Conservation (phyloP, 2,113 vertebrate species). For the Corynorhinus townsendii region DNA sequence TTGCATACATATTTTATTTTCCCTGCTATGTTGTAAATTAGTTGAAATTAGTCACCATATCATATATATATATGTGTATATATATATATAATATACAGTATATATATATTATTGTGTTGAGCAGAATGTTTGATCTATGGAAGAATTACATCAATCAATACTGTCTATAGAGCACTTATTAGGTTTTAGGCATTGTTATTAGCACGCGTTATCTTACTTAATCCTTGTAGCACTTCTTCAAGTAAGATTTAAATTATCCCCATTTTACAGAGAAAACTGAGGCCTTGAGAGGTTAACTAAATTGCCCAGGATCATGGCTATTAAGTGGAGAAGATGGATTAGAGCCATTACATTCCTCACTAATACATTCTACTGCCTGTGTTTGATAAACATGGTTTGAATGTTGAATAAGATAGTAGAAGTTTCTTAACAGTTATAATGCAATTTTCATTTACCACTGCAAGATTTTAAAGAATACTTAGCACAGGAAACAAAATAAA, state of each 20-base stretch:
- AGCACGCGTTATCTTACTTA: not conserved
- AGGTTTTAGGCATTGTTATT: not conserved
- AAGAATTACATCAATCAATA: not conserved
- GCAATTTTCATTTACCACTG: conserved; percentile 29
- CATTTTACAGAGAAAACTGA: conserved; percentile 30
- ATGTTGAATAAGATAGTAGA: conserved; percentile 28
- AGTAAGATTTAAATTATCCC: not conserved
- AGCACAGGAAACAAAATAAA: conserved; percentile 23
- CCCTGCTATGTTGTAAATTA: not conserved
- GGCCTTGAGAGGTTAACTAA: not conserved
- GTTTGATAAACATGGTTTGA: not conserved
- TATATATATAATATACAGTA: not conserved
- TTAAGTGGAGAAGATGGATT: not conserved
- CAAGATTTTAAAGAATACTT: conserved; percentile 32
- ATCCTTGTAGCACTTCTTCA: not conserved
- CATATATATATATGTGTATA: not conserved
- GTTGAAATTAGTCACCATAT: not conserved
- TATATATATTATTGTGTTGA: not conserved
- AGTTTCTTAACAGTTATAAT: conserved; percentile 35
- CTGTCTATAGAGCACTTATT: not conserved
- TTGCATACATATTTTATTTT: not conserved
- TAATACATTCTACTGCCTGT: not conserved
- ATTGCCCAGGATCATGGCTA: not conserved
- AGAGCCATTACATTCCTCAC: not conserved
- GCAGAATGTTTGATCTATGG: not conserved